A percentile compares a stretch with the other conserved stretches of the same genome.
These are phyloP conservation scores for Chrosomus eos DNA, from an alignment of 2,797 vertebrate species.

Conservation along the genomic window DNA sequence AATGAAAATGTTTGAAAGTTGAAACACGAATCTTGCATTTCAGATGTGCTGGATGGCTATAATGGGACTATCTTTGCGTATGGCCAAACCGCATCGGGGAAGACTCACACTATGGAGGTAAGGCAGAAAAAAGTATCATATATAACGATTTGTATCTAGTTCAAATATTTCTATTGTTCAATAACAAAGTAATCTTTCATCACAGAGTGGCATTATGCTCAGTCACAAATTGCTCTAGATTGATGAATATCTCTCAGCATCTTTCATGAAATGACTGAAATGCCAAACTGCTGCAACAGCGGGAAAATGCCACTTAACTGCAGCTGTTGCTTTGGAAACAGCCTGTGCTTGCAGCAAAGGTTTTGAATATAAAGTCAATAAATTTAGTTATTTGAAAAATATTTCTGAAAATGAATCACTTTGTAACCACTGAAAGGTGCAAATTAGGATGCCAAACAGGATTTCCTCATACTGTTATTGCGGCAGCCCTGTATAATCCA, in stretches of 20 bases:
- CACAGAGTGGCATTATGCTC: neutral
- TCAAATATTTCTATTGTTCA: neutral
- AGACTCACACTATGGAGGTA: constrained; percentile 99
- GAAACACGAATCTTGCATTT: constrained; percentile 40
- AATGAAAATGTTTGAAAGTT: neutral
- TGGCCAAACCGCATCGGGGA: constrained; percentile 94
- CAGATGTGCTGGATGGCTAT: constrained; percentile 95
- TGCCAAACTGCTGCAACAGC: neutral
- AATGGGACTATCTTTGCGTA: constrained; percentile 98
- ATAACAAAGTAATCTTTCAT: neutral
- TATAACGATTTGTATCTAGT: neutral
- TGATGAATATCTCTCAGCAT: constrained; percentile 20
- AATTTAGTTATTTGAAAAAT: constrained; percentile 29
- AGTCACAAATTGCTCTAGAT: neutral
- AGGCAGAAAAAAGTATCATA: constrained; percentile 3
- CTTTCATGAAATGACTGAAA: constrained; percentile 29
- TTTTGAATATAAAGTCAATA: constrained; percentile 49
- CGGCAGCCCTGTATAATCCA: neutral
- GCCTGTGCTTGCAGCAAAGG: constrained; percentile 41
- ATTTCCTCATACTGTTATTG: neutral
- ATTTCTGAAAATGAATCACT: neutral
- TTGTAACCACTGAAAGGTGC: neutral
- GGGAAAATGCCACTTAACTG: constrained; percentile 39
- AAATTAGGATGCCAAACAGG: neutral
- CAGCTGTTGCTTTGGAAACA: constrained; percentile 65